Conservation (phyloP, 1,140 invertebrate species). For the Parasteatoda tepidariorum region DNA sequence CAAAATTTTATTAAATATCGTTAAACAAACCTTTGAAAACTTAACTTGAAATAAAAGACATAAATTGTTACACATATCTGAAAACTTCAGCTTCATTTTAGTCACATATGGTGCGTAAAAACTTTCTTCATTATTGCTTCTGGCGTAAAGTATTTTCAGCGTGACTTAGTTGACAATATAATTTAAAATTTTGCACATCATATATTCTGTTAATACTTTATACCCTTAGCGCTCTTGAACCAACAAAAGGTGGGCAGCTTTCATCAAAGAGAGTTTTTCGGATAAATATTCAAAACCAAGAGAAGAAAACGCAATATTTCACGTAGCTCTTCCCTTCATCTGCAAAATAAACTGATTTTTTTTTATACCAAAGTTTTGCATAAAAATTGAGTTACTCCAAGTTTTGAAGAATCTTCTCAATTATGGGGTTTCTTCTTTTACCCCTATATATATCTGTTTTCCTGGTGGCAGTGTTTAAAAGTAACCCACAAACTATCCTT, state of each 20-base stretch:
- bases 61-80: too few relatives aligned
- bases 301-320: slow-evolving; percentile 26
- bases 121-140: neutral
- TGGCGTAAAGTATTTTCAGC: neutral
- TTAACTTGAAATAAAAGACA: too few relatives aligned
- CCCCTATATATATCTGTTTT: neutral
- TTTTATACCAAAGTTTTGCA: slow-evolving; percentile 34
- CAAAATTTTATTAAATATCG: too few relatives aligned
- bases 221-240: neutral
- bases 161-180: neutral
- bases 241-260: neutral
- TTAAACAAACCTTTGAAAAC: too few relatives aligned
- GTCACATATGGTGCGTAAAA: neutral
- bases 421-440: neutral
- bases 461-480: neutral
- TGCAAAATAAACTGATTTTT: slow-evolving; percentile 37
- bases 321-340: slow-evolving; percentile 2
- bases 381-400: slow-evolving; percentile 38
- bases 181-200: neutral
- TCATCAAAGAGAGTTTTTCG: neutral
- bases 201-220: neutral
- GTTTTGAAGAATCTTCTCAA: neutral
- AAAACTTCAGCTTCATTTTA: too few relatives aligned
- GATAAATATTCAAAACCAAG: slow-evolving; percentile 32
- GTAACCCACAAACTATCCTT: neutral